Evolutionary conservation across 2,888 invertebrate species (phyloP).

Genomic region (Didymodactylos carnosus): DNA sequence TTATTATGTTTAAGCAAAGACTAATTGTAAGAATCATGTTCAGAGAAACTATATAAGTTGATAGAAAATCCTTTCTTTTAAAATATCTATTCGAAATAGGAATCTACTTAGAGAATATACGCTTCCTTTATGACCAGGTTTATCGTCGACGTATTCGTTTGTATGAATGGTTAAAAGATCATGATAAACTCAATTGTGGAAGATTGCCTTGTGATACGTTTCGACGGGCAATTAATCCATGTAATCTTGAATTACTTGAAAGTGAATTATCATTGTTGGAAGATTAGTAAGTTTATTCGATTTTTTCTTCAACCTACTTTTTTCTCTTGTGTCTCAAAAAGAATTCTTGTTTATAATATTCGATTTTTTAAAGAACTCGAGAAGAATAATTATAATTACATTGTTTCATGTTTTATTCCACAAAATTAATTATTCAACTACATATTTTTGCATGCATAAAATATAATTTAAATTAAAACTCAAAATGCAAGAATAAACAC

Average conservation of each 20-base stretch:
- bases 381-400: too few relatives aligned
- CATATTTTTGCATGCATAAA: too few relatives aligned
- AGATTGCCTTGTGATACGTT: slow-evolving; percentile 30
- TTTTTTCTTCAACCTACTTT: too few relatives aligned
- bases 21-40: background rate
- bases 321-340: too few relatives aligned
- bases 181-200: slow-evolving; percentile 33
- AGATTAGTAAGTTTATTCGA: slow-evolving; percentile 18
- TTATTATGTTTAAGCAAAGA: background rate
- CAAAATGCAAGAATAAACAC: too few relatives aligned
- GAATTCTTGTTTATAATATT: too few relatives aligned
- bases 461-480: too few relatives aligned
- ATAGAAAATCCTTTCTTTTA: background rate
- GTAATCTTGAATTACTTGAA: slow-evolving; percentile 27
- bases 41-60: background rate
- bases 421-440: too few relatives aligned
- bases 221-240: slow-evolving; percentile 29
- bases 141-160: slow-evolving; percentile 28
- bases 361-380: too few relatives aligned
- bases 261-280: slow-evolving; percentile 29
- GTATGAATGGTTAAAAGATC: slow-evolving; percentile 31
- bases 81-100: background rate
- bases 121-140: slow-evolving; percentile 21
- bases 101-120: background rate
- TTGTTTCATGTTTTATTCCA: too few relatives aligned